Conservation (phyloP, 2,888 invertebrate genomes). For the Tribolium freemani region DNA sequence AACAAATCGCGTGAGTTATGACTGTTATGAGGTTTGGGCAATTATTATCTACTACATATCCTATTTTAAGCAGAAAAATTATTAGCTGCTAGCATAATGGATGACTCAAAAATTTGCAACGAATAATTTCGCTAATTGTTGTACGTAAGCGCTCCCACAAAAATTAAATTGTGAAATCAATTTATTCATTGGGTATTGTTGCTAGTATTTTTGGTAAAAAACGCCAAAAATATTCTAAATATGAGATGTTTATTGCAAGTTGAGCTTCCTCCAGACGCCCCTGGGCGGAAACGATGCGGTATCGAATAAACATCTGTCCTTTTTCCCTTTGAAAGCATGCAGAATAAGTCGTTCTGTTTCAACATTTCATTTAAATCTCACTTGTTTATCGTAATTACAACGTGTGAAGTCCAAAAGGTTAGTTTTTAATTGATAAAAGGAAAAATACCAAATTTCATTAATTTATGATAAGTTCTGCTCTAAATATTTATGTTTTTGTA, state of each 20-base stretch:
- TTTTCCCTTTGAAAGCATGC: neutral
- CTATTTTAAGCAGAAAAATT: neutral
- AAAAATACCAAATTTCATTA: too few species aligned
- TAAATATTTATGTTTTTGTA: too few species aligned
- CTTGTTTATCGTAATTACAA: too few species aligned
- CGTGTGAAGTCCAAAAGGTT: too few species aligned
- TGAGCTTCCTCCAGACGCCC: slow-evolving; percentile 15
- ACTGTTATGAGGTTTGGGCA: neutral
- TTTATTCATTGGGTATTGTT: too few species aligned
- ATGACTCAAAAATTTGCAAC: neutral
- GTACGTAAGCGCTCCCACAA: too few species aligned
- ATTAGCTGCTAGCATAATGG: neutral
- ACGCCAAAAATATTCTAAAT: neutral
- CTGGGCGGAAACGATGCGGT: slow-evolving; percentile 17
- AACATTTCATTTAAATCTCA: neutral
- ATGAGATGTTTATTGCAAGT: slow-evolving; percentile 19
- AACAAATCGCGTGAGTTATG: neutral
- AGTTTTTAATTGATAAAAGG: too few species aligned
- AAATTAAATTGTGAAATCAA: too few species aligned
- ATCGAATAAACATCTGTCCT: slow-evolving; percentile 20
- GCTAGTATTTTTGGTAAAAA: neutral
- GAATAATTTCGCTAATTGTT: neutral
- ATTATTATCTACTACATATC: neutral
- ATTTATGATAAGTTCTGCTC: too few species aligned
- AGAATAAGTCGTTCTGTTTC: neutral